A percentile compares a stretch with the other conserved stretches of the same genome.
phyloP scores from a whole-genome alignment of 2,888 invertebrate species.

The Torymus aiolomorphi region DNA sequence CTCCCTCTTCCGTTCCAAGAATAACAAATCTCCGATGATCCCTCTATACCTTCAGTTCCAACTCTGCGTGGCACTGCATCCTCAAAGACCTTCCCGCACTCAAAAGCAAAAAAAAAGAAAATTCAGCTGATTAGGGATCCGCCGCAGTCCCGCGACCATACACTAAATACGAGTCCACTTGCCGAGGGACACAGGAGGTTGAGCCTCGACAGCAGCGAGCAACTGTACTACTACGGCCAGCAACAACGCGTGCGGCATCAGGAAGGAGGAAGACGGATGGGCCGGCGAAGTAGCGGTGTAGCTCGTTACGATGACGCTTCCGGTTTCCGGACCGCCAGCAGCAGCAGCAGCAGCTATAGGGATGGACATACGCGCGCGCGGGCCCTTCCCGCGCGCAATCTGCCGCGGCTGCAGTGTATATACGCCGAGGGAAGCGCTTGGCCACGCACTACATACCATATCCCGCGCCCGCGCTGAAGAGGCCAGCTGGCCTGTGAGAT shows the following conservation, averaged over 20 bases:
- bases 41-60: too few species aligned
- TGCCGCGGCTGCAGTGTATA: conserved; percentile 35
- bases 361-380: too few species aligned
- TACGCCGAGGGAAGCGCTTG: too few species aligned
- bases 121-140: neutral
- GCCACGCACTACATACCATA: conserved; percentile 13
- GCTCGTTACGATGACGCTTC: conserved; percentile 47
- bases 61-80: too few species aligned
- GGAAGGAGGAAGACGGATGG: conserved; percentile 24
- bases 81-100: too few species aligned
- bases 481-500: conserved; percentile 56
- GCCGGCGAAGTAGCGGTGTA: conserved; percentile 24
- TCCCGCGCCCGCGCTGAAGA: conserved; percentile 22
- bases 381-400: conserved; percentile 26
- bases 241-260: neutral
- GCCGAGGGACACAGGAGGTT: too few species aligned
- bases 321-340: conserved; percentile 1
- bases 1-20: too few species aligned
- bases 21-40: too few species aligned
- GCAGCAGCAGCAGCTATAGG: neutral
- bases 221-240: too few species aligned
- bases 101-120: neutral
- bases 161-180: too few species aligned
- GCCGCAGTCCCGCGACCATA: neutral
- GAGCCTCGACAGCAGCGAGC: too few species aligned